Evolutionary conservation across 2,888 invertebrate genomes (phyloP), one percentile per base, ranked within the genome.

Genomic region (Coleophora deauratella): DNA sequence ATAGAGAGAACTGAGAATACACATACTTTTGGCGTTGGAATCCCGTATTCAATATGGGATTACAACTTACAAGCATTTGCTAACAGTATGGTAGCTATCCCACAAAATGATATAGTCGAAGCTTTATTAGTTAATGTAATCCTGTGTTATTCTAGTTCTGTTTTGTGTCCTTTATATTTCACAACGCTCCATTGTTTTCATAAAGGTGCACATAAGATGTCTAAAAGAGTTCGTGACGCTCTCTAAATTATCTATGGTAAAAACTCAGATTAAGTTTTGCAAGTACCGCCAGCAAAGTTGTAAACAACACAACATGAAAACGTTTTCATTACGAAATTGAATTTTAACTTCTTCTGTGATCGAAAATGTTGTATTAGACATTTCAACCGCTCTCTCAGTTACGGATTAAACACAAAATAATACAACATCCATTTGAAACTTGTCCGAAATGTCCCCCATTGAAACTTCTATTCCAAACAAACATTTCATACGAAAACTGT

Each of bases 401-500:
- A 58, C 67, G 74, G 80, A 80, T 80, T 79, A 76, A 75, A 76
- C 75, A 72, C 66, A 68, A 72, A 80, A 78, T 72, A 74, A 78
- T 73, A 66, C 67, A 65, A 70, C 63, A 66, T 59, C 54, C 62
- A 67, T 73, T 65, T 58, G 63, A 61, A 72, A 71, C 72, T 62
- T 57, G 65, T 58, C 58, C 52, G 52, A 58, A 59, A 57, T 64
- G 41, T 51, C 52, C 55, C 67, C 72, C 68, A 70, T 77, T 77
- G 69, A 73, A 62, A 53, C 46, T 40, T 50, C 63, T 66, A 71
- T 61, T 67, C 63, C 78, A 81, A 80, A 82, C 82, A 82, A 79
- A 81, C 76, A 77, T 75, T 74, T 75, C 78, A 78, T 73, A 78
- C 67, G 70, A 75, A 74, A 79, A 75, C 81, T 84, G 84, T 82